Evolutionary conservation across 2,888 invertebrate genomes (phyloP).

Genomic region (Spisula subtruncata): DNA sequence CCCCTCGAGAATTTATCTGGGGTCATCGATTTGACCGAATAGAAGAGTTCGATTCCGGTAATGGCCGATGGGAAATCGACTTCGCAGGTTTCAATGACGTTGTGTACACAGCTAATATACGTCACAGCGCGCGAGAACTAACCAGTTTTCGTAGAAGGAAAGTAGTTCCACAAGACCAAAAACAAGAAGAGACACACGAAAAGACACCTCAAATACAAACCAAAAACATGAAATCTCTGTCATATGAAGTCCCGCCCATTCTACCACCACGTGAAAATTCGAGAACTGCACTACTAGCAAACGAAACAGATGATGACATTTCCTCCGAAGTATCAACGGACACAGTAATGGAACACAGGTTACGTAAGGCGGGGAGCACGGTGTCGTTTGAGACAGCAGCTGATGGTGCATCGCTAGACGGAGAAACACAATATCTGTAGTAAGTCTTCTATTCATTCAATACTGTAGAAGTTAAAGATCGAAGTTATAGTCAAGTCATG

Average conservation of each 20-base stretch:
- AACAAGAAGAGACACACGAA: conserved; percentile 37
- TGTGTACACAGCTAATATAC: conserved; percentile 75
- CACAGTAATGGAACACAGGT: conserved; percentile 27
- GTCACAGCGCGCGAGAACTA: conserved; percentile 77
- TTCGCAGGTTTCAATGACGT: conserved; percentile 83
- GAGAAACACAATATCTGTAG: conserved; percentile 17
- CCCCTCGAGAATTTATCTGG: conserved; percentile 87
- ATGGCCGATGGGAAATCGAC: conserved; percentile 81
- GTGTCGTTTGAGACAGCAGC: conserved; percentile 67
- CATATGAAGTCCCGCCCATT: conserved; percentile 58
- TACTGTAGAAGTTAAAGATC: no score
- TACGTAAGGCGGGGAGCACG: conserved; percentile 49
- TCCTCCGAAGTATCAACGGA: conserved; percentile 25
- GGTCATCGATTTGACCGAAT: conserved; percentile 84
- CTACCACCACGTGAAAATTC: conserved; percentile 53
- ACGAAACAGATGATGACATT: neutral
- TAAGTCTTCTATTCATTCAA: neutral
- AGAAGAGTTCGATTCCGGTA: conserved; percentile 81
- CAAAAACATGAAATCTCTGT: conserved; percentile 54
- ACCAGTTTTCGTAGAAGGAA: conserved; percentile 59
- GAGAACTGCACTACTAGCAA: conserved; percentile 34
- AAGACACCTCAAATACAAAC: conserved; percentile 44
- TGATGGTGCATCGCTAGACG: conserved; percentile 31
- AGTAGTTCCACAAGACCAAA: conserved; percentile 42
- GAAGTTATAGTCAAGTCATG: no score